A percentile compares a stretch with the other conserved stretches of the same genome.
Evolutionary conservation across 2,888 invertebrate species (phyloP).

Genomic region (Drosophila kuntzei): DNA sequence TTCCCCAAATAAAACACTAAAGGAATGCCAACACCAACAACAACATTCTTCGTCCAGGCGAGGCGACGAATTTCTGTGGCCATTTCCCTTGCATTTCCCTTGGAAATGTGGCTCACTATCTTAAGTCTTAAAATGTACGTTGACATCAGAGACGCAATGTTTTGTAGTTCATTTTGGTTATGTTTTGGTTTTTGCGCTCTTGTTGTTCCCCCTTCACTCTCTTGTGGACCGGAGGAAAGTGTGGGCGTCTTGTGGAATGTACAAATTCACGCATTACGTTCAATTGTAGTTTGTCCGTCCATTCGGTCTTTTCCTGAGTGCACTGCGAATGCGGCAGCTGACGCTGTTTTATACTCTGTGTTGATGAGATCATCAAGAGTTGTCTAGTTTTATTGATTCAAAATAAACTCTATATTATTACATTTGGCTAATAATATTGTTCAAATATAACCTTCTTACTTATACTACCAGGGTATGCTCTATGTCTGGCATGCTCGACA

Average conservation of each 20-base stretch:
- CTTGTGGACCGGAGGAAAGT: not conserved
- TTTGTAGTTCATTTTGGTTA: constrained; percentile 35
- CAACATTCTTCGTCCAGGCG: constrained; percentile 20
- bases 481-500: not conserved
- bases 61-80: constrained; percentile 21
- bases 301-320: constrained; percentile 4
- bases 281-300: constrained; percentile 14
- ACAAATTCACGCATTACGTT: constrained; percentile 47
- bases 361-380: not conserved
- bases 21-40: constrained; percentile 4
- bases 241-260: constrained; percentile 30
- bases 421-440: too few relatives aligned
- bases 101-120: constrained; percentile 35
- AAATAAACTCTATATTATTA: too few relatives aligned
- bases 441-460: too few relatives aligned
- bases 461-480: constrained; percentile 2
- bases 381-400: not conserved
- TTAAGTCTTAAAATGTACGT: constrained; percentile 37
- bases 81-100: constrained; percentile 30
- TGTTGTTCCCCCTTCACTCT: not conserved
- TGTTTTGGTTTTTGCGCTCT: constrained; percentile 10
- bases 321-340: constrained; percentile 29
- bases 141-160: constrained; percentile 45
- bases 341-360: constrained; percentile 7
- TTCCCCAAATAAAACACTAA: constrained; percentile 9